Conservation (phyloP, 35 echinoderm and acorn worm genomes). For the Lytechinus variegatus region DNA sequence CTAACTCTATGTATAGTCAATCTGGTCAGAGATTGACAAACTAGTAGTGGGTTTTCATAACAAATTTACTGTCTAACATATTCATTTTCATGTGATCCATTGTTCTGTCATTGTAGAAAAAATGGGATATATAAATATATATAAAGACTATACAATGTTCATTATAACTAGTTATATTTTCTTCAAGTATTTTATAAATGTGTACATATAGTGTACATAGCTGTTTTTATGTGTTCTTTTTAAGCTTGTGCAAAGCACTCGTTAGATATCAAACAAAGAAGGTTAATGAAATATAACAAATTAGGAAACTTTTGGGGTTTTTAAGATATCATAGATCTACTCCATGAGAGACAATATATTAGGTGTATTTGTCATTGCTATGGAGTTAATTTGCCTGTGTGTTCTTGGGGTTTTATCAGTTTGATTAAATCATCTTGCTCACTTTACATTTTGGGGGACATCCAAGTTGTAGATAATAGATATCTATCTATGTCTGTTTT, state of each 20-base stretch:
- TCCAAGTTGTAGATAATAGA: too few relatives aligned
- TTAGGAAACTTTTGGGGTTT: background rate
- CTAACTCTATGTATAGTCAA: background rate
- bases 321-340: background rate
- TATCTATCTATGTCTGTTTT: too few relatives aligned
- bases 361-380: background rate
- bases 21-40: background rate
- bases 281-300: background rate
- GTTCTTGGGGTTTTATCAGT: background rate
- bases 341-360: background rate
- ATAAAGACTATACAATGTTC: background rate
- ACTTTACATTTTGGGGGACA: too few relatives aligned
- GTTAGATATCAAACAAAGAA: background rate
- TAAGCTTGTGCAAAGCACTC: background rate
- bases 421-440: background rate
- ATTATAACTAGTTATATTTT: conserved; percentile 8
- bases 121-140: background rate
- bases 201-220: conserved; percentile 1
- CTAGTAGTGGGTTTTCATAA: background rate
- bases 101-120: background rate
- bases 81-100: background rate
- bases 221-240: background rate
- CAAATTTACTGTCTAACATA: background rate
- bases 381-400: background rate
- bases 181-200: conserved; percentile 1